phyloP scores from a whole-genome alignment of 2,888 invertebrate species.

The Thymelicus acteon region DNA sequence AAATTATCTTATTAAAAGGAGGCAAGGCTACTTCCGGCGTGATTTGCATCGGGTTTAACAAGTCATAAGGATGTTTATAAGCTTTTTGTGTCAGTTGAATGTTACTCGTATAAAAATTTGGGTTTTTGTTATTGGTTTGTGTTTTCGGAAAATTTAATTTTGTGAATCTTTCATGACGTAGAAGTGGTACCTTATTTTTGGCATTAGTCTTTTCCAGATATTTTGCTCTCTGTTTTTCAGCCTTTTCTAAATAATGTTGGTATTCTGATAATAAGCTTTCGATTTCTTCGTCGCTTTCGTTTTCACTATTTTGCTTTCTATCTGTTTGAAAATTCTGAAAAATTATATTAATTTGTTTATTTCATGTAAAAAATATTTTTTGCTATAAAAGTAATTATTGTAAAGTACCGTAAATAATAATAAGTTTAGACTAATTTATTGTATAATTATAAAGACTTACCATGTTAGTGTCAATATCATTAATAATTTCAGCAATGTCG shows the following conservation, averaged over 20 bases:
- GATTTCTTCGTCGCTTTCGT: constrained; percentile 70
- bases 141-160: constrained; percentile 51
- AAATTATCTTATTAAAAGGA: constrained; percentile 41
- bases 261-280: constrained; percentile 73
- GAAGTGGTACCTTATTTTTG: constrained; percentile 72
- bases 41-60: constrained; percentile 54
- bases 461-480: constrained; percentile 65
- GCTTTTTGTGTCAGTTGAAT: constrained; percentile 27
- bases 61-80: constrained; percentile 57
- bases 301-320: constrained; percentile 56
- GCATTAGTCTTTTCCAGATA: constrained; percentile 64
- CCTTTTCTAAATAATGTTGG: constrained; percentile 72
- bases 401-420: no score
- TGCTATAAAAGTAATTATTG: no score
- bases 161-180: constrained; percentile 62
- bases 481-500: constrained; percentile 73
- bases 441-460: not conserved
- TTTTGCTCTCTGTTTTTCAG: constrained; percentile 66
- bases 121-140: constrained; percentile 9
- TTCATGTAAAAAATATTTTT: not conserved
- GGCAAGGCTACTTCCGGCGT: constrained; percentile 1
- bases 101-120: constrained; percentile 32
- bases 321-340: constrained; percentile 64
- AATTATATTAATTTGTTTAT: constrained; percentile 8
- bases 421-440: no score